Base-by-base conservation (phyloP, 92 coral and sea anemone genomes). In the Parazoanthus atlanticus region DNA sequence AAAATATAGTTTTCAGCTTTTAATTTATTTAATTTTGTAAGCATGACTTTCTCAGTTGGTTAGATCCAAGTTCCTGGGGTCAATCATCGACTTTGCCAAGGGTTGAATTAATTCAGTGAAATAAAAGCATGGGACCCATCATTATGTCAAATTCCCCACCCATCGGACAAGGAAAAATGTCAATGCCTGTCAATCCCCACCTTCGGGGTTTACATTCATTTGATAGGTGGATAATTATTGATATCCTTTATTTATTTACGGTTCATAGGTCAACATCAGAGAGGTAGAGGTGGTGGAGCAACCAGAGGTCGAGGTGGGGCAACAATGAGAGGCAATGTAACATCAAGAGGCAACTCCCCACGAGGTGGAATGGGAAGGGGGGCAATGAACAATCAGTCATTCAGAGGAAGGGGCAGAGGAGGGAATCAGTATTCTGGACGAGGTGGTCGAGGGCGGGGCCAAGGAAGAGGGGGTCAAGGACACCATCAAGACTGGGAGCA, bases 341-440 rank as follows among this genome's bases (percentile, higher is more conserved):
- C 82, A 43, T 17, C 74, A 34, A 56, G 86, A 46, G 88, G 75
- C 29, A 43, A n/a, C 33, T 23, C 79, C 25, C 47, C 88, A 76
- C 38, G 88, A 33, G 91, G 90, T 79, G 38, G 89, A 21, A 15
- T 85, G 23, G 81, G 72, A 25, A 69, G 80, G 29, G 91, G 88
- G 11, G 79, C 80, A 40, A 80, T 67, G 47, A 86, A 71, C 78
- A 84, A 46, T 78, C 87, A 84, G 43, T 72, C 87, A 67, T 7
- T n/a, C 29, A 78, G 91, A 32, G 85, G 82, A 34, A 83, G 92
- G 16, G 93, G 93, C 34, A 32, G 74, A 19, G 61, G 92, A 31
- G 89, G 88, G 28, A 84, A 84, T 30, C 93, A 91, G 86, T 87
- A 21, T 23, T 91, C 86, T 40, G 70, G 47, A 75, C 88, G 90